A percentile compares a stretch with the other conserved stretches of the same genome.
Conservation (phyloP, 1,140 invertebrate species). For the Globodera ellingtonae region DNA sequence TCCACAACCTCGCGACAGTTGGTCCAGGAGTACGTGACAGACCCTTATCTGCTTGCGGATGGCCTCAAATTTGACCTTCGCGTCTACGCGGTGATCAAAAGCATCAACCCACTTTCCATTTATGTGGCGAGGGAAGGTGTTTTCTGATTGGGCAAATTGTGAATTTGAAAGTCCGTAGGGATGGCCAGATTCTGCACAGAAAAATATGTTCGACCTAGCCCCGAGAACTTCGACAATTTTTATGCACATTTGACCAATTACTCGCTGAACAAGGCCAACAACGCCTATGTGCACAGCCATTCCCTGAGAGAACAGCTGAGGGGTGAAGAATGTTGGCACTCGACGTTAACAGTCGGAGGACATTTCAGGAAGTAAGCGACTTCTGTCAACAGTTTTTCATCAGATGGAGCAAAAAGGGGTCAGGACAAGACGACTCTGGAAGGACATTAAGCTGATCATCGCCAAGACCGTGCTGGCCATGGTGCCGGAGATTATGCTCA, state of each 20-base stretch:
- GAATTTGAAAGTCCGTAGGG: constrained; percentile 44
- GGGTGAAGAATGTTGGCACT: constrained; percentile 48
- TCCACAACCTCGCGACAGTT: constrained; percentile 59
- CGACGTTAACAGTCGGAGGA: background rate
- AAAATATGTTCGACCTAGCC: constrained; percentile 64
- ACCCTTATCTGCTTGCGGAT: constrained; percentile 68
- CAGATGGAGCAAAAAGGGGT: constrained; percentile 66
- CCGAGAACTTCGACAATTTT: constrained; percentile 66
- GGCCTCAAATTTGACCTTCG: constrained; percentile 69
- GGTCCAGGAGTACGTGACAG: constrained; percentile 67
- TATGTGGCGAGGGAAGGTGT: constrained; percentile 67
- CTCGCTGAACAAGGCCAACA: constrained; percentile 68
- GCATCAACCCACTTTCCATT: constrained; percentile 68
- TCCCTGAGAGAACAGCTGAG: constrained; percentile 65
- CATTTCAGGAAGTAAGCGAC: constrained; percentile 68
- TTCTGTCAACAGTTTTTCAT: constrained; percentile 67
- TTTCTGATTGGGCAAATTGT: constrained; percentile 44
- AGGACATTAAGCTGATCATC: constrained; percentile 67
- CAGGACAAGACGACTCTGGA: constrained; percentile 66
- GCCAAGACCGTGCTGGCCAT: constrained; percentile 69
- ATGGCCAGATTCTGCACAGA: constrained; percentile 68
- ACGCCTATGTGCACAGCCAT: constrained; percentile 67
- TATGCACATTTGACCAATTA: constrained; percentile 70
- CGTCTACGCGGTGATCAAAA: constrained; percentile 68
- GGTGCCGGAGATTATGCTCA: constrained; percentile 67